Evolutionary conservation across 2,888 invertebrate species (phyloP), one percentile per base, ranked within the genome.

Genomic region (Proisotoma minuta): DNA sequence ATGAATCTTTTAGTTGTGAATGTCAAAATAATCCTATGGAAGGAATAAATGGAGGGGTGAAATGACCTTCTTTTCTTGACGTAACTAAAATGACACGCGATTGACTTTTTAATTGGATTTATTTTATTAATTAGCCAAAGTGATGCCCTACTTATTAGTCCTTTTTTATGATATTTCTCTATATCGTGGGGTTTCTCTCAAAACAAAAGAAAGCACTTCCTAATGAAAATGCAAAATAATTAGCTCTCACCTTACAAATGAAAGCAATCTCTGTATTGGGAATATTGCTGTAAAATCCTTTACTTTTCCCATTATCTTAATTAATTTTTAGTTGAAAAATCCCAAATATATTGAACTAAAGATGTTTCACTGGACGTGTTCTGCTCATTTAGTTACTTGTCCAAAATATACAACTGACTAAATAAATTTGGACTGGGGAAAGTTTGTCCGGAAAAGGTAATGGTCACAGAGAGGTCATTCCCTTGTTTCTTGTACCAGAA

Each of bases 31-130:
- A n/a, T n/a, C n/a, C n/a, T n/a, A n/a, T n/a, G n/a, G n/a, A n/a
- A n/a, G n/a, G n/a, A n/a, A n/a, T n/a, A n/a, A n/a, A n/a, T n/a
- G n/a, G n/a, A n/a, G n/a, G n/a, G n/a, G n/a, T n/a, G n/a, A n/a
- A n/a, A n/a, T n/a, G n/a, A n/a, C n/a, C n/a, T n/a, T n/a, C n/a
- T n/a, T n/a, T n/a, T n/a, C n/a, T n/a, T n/a, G n/a, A n/a, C n/a
- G n/a, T n/a, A n/a, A n/a, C 34, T 15, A 15, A 34, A 43, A 18
- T 43, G 4, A 8, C 43, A 43, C 43, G 43, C 43, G 43, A 43
- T 43, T 43, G 43, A 43, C 43, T 43, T 43, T 20, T 43, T 43
- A 18, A 43, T 43, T n/a, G 20, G 43, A 43, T 43, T 43, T 43
- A 15, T 15, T 15, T 8, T 3, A 15, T 15, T 43, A n/a, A n/a